Base-by-base conservation (phyloP, 30 jellyfish, hydroid and myxozoan species). In the Aurelia sp. region DNA sequence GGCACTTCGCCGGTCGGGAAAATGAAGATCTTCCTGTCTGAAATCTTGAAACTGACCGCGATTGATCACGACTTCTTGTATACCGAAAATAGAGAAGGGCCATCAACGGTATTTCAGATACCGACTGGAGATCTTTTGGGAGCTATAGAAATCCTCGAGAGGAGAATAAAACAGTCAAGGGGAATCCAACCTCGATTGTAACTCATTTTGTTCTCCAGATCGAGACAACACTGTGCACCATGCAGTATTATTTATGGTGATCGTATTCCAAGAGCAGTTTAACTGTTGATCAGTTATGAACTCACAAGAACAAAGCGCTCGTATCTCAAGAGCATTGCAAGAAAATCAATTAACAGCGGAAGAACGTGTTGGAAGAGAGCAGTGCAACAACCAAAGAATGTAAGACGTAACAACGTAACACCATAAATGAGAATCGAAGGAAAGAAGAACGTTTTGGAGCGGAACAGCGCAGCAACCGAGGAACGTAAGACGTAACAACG, bases 1-100 rank as follows among this genome's bases (percentile, higher is more conserved):
- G 96, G 89, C 48, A 86, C 96, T 8, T 58, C 90, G 3, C 88
- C 96, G 16, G 83, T 86, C 35, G 85, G 90, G 40, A 76, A 86
- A 20, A 57, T 86, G 80, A 69, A 61, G 73, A 60, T 48, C 37
- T 86, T 86, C 60, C 58, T 86, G 44, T 66, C 69, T 23, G 33
- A 81, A 17, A 41, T 71, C 10, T 69, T 88, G 70, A 74, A 78
- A 30, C 53, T 76, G 77, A 59, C 41, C 18, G 55, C 73, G 69
- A 47, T 86, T 57, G 96, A 86, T 68, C 73, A 77, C 10, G 75
- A 86, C 53, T 86, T 86, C 69, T 47, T 41, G 73, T 86, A 86
- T 85, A 75, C 84, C 59, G 96, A 86, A 48, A 76, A 86, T 44
- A 33, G 23, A 7, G 66, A 86, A 73, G 96, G 96, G 33, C 84